Conservation (phyloP, 2,113 vertebrate species). For the Amphiprion percula region DNA sequence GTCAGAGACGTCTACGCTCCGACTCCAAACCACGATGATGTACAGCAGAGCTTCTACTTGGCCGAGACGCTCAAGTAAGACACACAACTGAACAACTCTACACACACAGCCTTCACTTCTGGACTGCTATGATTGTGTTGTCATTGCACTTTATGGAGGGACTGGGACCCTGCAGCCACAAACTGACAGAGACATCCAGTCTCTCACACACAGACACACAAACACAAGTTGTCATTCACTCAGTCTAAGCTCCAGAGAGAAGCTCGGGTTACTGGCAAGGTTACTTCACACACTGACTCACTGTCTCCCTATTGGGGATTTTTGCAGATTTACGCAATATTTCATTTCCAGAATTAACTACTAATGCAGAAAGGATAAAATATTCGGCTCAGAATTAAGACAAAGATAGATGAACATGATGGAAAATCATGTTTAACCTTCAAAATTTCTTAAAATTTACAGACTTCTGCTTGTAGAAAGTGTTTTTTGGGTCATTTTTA, state of each 20-base stretch:
- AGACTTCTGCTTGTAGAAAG: too few relatives aligned
- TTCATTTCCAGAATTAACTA: too few relatives aligned
- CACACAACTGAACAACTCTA: neutral
- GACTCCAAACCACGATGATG: constrained; percentile 91
- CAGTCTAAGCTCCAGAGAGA: constrained; percentile 20
- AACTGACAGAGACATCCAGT: constrained; percentile 15
- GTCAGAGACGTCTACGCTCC: constrained; percentile 92
- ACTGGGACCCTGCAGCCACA: constrained; percentile 4
- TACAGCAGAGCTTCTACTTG: constrained; percentile 98
- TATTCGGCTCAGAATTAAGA: too few relatives aligned
- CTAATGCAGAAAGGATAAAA: too few relatives aligned
- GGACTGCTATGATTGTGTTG: constrained; percentile 41
- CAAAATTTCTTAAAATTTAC: too few relatives aligned
- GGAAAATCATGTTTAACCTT: too few relatives aligned
- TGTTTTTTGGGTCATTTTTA: too few relatives aligned
- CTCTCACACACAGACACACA: neutral
- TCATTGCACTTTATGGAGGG: constrained; percentile 25
- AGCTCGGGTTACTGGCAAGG: constrained; percentile 6
- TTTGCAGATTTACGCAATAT: too few relatives aligned
- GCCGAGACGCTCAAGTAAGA: constrained; percentile 98
- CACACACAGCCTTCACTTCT: constrained; percentile 5
- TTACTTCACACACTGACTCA: neutral
- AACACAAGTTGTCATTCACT: constrained; percentile 21
- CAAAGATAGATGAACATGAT: too few relatives aligned
- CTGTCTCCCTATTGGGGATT: too few relatives aligned